phyloP scores from a whole-genome alignment of 2,888 invertebrate genomes.

The Acholoe squamosa region DNA sequence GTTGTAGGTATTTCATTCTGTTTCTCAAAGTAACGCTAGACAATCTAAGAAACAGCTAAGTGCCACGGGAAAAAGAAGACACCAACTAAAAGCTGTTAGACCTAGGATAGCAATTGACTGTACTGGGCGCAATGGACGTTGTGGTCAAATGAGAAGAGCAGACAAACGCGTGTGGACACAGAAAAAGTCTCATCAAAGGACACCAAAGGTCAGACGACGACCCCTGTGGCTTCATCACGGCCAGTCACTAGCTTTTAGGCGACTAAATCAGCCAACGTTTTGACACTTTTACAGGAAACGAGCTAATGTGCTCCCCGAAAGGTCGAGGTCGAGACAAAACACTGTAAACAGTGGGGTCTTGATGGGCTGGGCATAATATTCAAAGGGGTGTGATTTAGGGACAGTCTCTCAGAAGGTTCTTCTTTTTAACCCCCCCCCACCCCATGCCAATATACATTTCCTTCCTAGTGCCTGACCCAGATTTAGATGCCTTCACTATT shows the following conservation, averaged over 20 bases:
- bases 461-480: background rate
- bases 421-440: background rate
- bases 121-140: conserved; percentile 1
- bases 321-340: conserved; percentile 25
- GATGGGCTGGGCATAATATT: conserved; percentile 8
- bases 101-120: conserved; percentile 5
- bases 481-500: background rate
- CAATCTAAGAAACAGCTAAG: background rate
- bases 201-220: conserved; percentile 28
- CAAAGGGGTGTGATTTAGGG: conserved; percentile 7
- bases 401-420: background rate
- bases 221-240: background rate
- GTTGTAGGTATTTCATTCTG: background rate
- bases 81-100: conserved; percentile 9
- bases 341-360: background rate
- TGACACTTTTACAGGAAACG: background rate
- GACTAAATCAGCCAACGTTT: conserved; percentile 4
- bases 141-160: conserved; percentile 39
- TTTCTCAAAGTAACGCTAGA: background rate
- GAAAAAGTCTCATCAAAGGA: conserved; percentile 39
- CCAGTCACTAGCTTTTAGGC: background rate
- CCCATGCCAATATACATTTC: background rate
- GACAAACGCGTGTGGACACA: conserved; percentile 33
- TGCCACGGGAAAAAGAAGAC: conserved; percentile 18
- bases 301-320: conserved; percentile 41